Evolutionary conservation across 2,113 vertebrate species (phyloP).

Genomic region (Myrmophylax atrothorax): DNA sequence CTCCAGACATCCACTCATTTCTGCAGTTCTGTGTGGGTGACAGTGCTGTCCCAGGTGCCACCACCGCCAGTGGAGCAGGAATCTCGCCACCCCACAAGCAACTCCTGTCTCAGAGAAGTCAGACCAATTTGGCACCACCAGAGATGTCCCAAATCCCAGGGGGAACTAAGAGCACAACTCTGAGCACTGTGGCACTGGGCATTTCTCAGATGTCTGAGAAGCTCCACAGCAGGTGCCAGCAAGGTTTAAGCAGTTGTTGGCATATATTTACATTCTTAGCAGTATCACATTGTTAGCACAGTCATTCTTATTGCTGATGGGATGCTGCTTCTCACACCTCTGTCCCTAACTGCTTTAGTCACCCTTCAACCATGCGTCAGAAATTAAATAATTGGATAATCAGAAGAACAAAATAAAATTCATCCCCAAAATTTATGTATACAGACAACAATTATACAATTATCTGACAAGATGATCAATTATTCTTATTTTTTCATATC

Average conservation of each 20-base stretch:
- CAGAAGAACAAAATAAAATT: neutral
- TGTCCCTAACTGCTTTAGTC: neutral
- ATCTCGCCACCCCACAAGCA: neutral
- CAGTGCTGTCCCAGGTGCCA: neutral
- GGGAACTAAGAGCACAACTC: neutral
- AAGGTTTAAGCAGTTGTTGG: neutral
- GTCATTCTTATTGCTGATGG: neutral
- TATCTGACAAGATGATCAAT: neutral
- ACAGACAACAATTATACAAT: neutral
- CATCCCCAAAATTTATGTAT: neutral
- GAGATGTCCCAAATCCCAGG: neutral
- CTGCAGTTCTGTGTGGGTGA: rapidly evolving
- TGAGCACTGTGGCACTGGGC: neutral
- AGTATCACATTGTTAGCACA: neutral
- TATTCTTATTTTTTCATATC: neutral
- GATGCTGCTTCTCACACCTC: neutral
- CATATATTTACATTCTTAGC: rapidly evolving
- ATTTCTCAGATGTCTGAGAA: neutral
- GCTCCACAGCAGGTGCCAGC: neutral
- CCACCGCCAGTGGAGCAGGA: neutral
- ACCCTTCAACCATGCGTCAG: rapidly evolving
- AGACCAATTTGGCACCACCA: neutral
- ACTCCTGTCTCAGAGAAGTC: neutral
- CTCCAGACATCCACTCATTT: neutral
- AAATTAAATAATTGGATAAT: neutral